Percentiles rank a stretch among this genome's conserved stretches.
phyloP scores from a whole-genome alignment of 2,113 vertebrate species.

The Lasiurus borealis region DNA sequence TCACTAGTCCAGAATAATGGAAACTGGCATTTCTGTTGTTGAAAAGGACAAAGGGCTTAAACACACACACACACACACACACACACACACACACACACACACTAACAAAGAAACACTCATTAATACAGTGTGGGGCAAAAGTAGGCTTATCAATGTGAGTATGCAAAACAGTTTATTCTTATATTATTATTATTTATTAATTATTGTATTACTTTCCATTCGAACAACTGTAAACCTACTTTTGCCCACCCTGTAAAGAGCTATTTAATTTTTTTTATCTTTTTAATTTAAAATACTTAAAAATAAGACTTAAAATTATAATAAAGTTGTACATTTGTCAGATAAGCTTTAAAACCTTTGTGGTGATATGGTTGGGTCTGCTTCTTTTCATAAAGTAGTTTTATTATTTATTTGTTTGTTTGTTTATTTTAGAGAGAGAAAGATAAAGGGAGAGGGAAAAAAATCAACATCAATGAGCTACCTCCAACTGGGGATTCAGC shows the following conservation, averaged over 20 bases:
- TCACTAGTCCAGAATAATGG: neutral
- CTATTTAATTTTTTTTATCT: neutral
- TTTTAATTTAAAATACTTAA: neutral
- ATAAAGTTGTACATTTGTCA: conserved; percentile 8
- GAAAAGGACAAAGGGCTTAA: conserved; percentile 5
- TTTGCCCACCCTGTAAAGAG: neutral
- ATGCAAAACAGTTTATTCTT: neutral
- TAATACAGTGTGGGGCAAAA: neutral
- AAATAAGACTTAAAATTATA: conserved; percentile 37
- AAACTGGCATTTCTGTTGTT: neutral
- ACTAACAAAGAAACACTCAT: neutral
- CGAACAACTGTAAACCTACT: neutral
- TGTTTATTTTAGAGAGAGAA: no score
- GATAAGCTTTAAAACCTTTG: conserved; percentile 17
- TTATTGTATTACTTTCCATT: neutral
- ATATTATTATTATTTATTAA: neutral
- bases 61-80: neutral
- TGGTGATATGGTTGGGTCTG: neutral
- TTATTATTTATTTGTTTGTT: no score
- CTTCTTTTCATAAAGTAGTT: neutral
- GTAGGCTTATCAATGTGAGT: neutral
- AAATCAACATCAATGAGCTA: no score
- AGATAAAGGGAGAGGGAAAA: no score
- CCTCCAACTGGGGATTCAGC: no score
- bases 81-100: no score